Conservation (phyloP, 2,113 vertebrate species). For the Colius striatus region DNA sequence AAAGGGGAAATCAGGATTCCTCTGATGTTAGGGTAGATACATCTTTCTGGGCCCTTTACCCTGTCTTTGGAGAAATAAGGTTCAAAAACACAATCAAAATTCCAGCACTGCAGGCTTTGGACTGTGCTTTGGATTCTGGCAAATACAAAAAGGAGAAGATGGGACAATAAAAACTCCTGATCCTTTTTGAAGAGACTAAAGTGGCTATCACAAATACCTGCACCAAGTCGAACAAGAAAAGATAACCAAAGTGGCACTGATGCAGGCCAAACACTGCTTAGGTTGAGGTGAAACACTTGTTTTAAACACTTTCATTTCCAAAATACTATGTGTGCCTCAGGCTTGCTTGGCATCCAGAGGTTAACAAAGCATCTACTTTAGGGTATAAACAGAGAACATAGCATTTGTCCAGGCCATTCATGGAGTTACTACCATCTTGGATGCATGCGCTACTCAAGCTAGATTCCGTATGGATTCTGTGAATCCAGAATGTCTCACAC, state of each 20-base stretch:
- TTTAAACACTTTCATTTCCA: neutral
- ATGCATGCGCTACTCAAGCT: neutral
- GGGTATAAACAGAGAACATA: neutral
- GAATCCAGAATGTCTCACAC: neutral
- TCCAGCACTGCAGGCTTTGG: neutral
- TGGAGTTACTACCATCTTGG: neutral
- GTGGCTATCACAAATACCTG: accelerated
- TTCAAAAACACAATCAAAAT: neutral
- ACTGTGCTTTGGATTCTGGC: neutral
- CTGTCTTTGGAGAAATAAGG: neutral
- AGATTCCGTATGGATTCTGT: accelerated
- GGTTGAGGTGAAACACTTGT: neutral
- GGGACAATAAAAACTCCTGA: neutral
- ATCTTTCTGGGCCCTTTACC: neutral
- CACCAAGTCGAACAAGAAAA: neutral
- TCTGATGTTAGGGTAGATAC: neutral
- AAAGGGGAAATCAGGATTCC: neutral
- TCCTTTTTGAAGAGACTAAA: neutral
- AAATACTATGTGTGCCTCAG: accelerated
- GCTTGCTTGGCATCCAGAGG: neutral
- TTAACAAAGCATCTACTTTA: neutral
- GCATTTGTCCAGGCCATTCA: neutral
- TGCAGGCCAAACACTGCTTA: neutral
- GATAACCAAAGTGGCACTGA: neutral
- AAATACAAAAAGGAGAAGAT: neutral